phyloP scores from a whole-genome alignment of 1,140 invertebrate species.

The Cotesia typhae region DNA sequence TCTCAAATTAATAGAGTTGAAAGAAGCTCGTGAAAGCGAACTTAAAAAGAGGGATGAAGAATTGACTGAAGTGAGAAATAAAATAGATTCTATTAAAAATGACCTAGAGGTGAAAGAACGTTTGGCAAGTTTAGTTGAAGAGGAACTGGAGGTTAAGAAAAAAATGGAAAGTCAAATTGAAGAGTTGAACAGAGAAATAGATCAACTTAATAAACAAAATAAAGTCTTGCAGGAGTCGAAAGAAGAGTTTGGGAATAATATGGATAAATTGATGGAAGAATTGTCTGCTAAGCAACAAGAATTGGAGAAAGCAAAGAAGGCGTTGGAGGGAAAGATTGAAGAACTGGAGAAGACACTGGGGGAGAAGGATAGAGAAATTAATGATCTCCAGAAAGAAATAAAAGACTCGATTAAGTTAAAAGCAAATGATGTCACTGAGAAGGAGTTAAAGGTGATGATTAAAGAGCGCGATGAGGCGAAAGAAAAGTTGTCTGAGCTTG shows the following conservation, averaged over 20 bases:
- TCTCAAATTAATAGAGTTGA: background rate
- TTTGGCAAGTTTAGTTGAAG: background rate
- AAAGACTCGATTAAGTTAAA: slow-evolving; percentile 4
- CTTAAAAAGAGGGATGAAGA: background rate
- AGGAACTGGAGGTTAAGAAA: background rate
- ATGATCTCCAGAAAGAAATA: slow-evolving; percentile 26
- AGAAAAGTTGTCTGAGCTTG: background rate
- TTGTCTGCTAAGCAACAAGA: background rate
- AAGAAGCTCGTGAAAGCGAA: background rate
- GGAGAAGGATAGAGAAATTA: slow-evolving; percentile 36
- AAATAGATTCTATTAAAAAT: background rate
- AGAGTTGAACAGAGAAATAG: slow-evolving; percentile 38
- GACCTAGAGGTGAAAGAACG: slow-evolving; percentile 35
- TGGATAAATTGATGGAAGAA: background rate
- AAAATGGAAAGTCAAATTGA: slow-evolving; percentile 38
- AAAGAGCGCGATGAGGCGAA: slow-evolving; percentile 33
- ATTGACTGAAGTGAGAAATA: too few species aligned
- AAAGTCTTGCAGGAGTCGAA: background rate
- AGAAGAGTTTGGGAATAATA: background rate
- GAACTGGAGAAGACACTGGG: slow-evolving; percentile 15
- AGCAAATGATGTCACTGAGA: slow-evolving; percentile 20
- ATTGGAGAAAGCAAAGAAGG: background rate
- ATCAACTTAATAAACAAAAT: slow-evolving; percentile 40
- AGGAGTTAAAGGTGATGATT: slow-evolving; percentile 32
- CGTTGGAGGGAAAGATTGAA: background rate